phyloP scores from a whole-genome alignment of 2,113 vertebrate genomes.

The Rattus norvegicus region DNA sequence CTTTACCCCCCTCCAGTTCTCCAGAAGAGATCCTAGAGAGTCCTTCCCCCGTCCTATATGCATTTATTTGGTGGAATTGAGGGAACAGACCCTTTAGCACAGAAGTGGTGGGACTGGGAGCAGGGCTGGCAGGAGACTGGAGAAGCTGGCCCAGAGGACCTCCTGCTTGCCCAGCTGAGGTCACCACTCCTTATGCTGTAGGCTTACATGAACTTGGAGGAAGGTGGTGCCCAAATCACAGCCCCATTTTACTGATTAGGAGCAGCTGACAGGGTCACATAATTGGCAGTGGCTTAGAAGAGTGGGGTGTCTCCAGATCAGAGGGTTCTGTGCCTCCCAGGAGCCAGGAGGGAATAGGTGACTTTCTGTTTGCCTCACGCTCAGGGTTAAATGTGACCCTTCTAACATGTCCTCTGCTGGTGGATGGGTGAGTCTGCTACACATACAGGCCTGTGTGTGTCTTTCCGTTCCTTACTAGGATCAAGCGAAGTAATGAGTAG shows the following conservation, averaged over 20 bases:
- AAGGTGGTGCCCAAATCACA: background rate
- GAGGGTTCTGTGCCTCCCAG: background rate
- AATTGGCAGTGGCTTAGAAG: background rate
- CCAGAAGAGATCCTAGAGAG: background rate
- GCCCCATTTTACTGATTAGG: background rate
- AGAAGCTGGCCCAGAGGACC: background rate
- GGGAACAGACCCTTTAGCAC: background rate
- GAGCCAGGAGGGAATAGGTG: background rate
- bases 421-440: background rate
- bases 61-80: background rate
- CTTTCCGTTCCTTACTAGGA: background rate
- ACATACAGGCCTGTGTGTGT: background rate
- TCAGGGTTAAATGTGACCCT: background rate
- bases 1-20: background rate
- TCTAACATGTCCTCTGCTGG: background rate
- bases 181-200: background rate
- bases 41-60: background rate
- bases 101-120: fast-evolving
- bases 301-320: background rate
- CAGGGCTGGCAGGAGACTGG: background rate
- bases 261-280: background rate
- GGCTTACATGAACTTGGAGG: background rate
- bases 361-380: background rate
- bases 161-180: background rate
- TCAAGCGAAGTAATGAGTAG: background rate